A percentile compares a stretch with the other conserved stretches of the same genome.
These are phyloP conservation scores for Sisyra nigra DNA, from an alignment of 2,888 invertebrate species.

Conservation along the genomic window DNA sequence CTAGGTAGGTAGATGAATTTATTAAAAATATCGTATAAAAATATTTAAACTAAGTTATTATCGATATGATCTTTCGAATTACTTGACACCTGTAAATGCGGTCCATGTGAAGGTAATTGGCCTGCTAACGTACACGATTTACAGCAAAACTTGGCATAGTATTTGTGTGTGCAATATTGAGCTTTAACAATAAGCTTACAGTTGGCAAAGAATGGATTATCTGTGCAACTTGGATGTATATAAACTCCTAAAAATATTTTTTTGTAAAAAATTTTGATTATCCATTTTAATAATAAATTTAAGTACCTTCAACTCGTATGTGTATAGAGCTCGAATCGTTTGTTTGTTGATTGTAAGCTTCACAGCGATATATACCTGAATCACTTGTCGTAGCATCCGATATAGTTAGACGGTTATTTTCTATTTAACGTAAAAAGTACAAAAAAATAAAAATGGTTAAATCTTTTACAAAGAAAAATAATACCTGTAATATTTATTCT, in stretches of 20 bases:
- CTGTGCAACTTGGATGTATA: conserved; percentile 67
- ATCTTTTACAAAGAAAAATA: too few species aligned
- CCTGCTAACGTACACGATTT: conserved; percentile 81
- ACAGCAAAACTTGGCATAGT: conserved; percentile 90
- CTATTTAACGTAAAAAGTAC: too few species aligned
- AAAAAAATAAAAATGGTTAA: conserved; percentile 3
- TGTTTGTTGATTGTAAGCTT: conserved; percentile 60
- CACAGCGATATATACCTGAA: conserved; percentile 69
- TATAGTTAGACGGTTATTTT: conserved; percentile 55
- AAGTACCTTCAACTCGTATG: conserved; percentile 61
- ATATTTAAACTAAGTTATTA: conserved; percentile 1
- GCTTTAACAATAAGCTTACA: conserved; percentile 77
- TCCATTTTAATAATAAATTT: conserved; percentile 1
- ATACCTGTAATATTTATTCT: conserved; percentile 50
- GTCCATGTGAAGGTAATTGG: conserved; percentile 38
- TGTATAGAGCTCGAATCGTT: conserved; percentile 44
- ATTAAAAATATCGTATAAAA: too few species aligned
- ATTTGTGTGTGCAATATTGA: conserved; percentile 71
- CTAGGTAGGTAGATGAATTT: too few species aligned
- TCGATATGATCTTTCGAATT: conserved; percentile 1
- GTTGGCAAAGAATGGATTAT: conserved; percentile 78
- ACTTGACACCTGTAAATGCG: conserved; percentile 24
- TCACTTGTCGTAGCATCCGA: conserved; percentile 44
- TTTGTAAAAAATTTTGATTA: not conserved
- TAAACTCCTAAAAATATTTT: conserved; percentile 40